Evolutionary conservation across 2,113 vertebrate genomes (phyloP).

Genomic region (Dryoscopus gambensis): DNA sequence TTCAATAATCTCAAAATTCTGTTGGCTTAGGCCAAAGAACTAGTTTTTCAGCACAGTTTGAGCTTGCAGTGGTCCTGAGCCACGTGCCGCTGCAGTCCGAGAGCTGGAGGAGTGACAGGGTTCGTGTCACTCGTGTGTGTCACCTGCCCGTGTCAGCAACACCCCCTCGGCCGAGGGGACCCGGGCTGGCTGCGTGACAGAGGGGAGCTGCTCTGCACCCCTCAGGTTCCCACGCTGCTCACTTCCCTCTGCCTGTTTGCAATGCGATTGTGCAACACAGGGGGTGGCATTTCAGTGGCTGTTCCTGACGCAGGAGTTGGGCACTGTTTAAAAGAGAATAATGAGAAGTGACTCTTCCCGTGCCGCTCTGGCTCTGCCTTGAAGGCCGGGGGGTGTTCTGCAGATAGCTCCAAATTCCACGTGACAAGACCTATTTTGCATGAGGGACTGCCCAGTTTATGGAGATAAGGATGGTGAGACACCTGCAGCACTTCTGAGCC

Average conservation of each 20-base stretch:
- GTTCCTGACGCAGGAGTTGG: neutral
- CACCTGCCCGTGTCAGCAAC: accelerated
- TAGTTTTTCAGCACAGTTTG: neutral
- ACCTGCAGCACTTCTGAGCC: neutral
- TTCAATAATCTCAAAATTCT: neutral
- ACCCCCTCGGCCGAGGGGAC: neutral
- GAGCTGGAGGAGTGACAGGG: neutral
- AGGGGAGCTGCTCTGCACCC: neutral
- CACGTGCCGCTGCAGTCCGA: neutral
- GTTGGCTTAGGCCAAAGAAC: neutral
- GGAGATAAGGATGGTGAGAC: neutral
- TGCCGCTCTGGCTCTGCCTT: accelerated
- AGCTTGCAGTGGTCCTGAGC: neutral
- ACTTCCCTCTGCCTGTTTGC: neutral
- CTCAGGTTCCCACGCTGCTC: accelerated
- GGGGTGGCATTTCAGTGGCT: neutral
- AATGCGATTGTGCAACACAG: accelerated
- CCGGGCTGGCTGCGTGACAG: accelerated
- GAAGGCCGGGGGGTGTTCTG: accelerated
- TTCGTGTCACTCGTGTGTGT: accelerated
- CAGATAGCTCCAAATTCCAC: neutral
- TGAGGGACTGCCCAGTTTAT: neutral
- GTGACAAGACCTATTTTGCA: accelerated
- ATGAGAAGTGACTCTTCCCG: accelerated
- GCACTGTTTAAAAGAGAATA: neutral